Evolutionary conservation across 37 sponge, comb jelly and placozoan species (phyloP), one percentile per base, ranked within the genome.

Genomic region (Halisarca cf. caerulea): DNA sequence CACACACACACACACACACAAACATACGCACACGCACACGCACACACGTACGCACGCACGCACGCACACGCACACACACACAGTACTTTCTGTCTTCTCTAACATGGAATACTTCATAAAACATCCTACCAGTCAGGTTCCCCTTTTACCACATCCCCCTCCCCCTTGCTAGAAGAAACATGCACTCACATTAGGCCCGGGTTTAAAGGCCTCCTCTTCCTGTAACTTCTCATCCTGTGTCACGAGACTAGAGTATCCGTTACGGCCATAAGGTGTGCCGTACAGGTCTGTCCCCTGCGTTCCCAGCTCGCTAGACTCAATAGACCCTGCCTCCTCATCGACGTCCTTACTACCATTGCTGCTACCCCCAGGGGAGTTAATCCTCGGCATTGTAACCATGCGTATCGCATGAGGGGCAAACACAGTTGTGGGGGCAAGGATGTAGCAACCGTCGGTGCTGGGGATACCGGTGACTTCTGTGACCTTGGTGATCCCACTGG

Each of bases 261-360:
- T 74, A 8, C 77, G 42, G 24, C 77, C 77, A 41, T 74, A 74
- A 20, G 69, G 69, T 11, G 51, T 47, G 64, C 64, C 64, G 64
- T 30, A 62, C 1, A 68, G 2, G 35, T 68, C 69, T 30, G 17
- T 34, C 2, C 35, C 30, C 32, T 34, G 35, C 1, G 17, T 34
- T 3, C 35, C 33, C 34, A 68, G 15, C 4, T 68, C 69, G 34
- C 69, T 68, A 1, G 69, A 68, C 35, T 5, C 69, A 28, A 17
- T 30, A 3, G 33, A 27, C 11, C 69, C 33, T 3, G 1, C 69
- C 35, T 34, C 69, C 35, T 68, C 69, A 1, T 68, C 69, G 15
- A 28, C 69, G 35, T 68, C 69, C 17, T 34, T 28, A 34, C 69
- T 68, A 2, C 69, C 35, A 6, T 34, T 27, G 4, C 69, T 68